Evolutionary conservation across 2,797 vertebrate species (phyloP).

Genomic region (Scolopax rusticola): DNA sequence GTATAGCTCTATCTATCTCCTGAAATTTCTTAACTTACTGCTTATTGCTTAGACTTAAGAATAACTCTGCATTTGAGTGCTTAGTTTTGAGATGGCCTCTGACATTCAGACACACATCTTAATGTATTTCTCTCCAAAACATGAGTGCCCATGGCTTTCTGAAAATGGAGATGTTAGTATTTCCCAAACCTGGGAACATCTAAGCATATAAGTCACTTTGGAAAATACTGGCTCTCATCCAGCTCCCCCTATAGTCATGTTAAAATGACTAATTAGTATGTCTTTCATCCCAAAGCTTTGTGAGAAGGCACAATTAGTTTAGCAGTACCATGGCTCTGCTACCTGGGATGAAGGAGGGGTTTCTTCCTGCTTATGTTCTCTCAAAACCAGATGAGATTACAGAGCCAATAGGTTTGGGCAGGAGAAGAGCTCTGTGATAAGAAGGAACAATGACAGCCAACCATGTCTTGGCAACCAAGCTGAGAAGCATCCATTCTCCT

Average conservation of each 20-base stretch:
- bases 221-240: neutral
- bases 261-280: neutral
- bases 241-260: neutral
- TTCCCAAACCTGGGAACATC: neutral
- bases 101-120: neutral
- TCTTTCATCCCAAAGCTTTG: neutral
- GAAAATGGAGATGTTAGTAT: neutral
- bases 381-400: neutral
- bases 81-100: neutral
- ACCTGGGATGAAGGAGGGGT: neutral
- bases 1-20: neutral
- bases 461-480: neutral
- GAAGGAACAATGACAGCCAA: neutral
- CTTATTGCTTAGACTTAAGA: neutral
- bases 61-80: neutral
- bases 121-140: neutral
- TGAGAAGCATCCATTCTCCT: neutral
- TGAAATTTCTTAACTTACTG: neutral
- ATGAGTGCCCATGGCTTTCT: neutral
- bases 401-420: neutral
- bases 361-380: neutral
- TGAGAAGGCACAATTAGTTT: neutral
- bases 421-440: neutral
- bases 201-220: neutral
- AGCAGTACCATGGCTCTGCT: neutral